phyloP scores from a whole-genome alignment of 2,797 vertebrate species.

The Labroides dimidiatus region DNA sequence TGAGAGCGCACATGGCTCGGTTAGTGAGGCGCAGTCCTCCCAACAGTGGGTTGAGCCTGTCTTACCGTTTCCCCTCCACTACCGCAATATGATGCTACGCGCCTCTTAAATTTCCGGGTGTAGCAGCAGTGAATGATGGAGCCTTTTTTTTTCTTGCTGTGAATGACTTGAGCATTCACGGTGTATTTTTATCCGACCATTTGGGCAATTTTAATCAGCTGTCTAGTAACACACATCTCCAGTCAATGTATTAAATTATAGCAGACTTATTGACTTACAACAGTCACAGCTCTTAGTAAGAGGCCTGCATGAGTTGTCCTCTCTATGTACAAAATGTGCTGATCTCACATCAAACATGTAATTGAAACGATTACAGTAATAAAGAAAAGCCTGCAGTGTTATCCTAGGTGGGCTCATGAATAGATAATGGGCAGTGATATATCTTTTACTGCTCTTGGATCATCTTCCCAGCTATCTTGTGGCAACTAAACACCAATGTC shows the following conservation, averaged over 20 bases:
- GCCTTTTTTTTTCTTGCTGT: constrained; percentile 34
- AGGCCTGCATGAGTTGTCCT: too few species aligned
- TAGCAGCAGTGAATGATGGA: constrained; percentile 53
- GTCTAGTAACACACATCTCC: background rate
- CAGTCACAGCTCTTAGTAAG: constrained; percentile 2
- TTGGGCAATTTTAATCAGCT: constrained; percentile 1
- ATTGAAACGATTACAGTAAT: background rate
- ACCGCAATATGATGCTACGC: constrained; percentile 78
- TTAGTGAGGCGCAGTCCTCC: constrained; percentile 36
- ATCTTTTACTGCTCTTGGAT: constrained; percentile 50
- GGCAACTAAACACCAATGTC: constrained; percentile 41
- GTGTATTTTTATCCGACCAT: constrained; percentile 7
- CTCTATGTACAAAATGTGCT: background rate
- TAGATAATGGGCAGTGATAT: constrained; percentile 59
- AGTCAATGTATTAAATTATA: constrained; percentile 9
- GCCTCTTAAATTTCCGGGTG: constrained; percentile 74
- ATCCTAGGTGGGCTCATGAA: constrained; percentile 34
- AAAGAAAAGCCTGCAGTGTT: background rate
- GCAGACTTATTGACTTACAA: constrained; percentile 11
- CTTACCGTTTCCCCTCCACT: constrained; percentile 32
- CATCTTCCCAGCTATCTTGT: constrained; percentile 63
- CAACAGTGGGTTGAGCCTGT: constrained; percentile 52
- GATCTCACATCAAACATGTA: too few species aligned
- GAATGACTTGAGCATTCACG: background rate
- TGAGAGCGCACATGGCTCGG: constrained; percentile 64